These are phyloP conservation scores for Drosophila neotestacea DNA, from an alignment of 2,888 invertebrate genomes.

Conservation along the genomic window DNA sequence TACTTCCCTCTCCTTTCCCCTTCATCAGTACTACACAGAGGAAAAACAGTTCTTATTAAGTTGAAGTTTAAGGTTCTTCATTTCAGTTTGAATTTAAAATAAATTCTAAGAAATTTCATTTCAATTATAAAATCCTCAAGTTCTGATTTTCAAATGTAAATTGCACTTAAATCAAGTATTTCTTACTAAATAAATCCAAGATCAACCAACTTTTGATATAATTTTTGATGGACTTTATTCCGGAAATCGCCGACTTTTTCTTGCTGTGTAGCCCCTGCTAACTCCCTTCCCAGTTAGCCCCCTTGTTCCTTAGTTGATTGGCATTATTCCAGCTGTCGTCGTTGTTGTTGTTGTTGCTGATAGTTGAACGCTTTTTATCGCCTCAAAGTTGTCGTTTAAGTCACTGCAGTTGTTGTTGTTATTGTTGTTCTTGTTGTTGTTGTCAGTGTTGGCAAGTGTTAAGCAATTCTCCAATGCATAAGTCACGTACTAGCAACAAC, in stretches of 20 bases:
- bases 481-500: slow-evolving; percentile 69
- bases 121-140: too few species aligned
- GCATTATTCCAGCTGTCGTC: slow-evolving; percentile 51
- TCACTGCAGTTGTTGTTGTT: slow-evolving; percentile 14
- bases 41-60: too few species aligned
- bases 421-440: slow-evolving; percentile 17
- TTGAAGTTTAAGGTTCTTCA: too few species aligned
- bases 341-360: slow-evolving; percentile 18
- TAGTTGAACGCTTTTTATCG: slow-evolving; percentile 50
- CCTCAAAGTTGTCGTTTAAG: slow-evolving; percentile 39
- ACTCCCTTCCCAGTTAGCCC: slow-evolving; percentile 9
- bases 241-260: too few species aligned
- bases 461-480: slow-evolving; percentile 66
- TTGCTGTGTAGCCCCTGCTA: not conserved
- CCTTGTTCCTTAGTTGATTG: slow-evolving; percentile 30
- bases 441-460: slow-evolving; percentile 54
- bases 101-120: too few species aligned
- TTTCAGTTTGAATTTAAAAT: too few species aligned
- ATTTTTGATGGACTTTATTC: too few species aligned
- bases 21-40: not conserved
- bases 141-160: too few species aligned
- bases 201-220: too few species aligned
- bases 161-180: too few species aligned
- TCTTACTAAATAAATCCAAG: too few species aligned
- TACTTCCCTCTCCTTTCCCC: not conserved